These are phyloP conservation scores for Tetranychus cinnabarinus DNA, from an alignment of 1,140 invertebrate species.

Conservation along the genomic window DNA sequence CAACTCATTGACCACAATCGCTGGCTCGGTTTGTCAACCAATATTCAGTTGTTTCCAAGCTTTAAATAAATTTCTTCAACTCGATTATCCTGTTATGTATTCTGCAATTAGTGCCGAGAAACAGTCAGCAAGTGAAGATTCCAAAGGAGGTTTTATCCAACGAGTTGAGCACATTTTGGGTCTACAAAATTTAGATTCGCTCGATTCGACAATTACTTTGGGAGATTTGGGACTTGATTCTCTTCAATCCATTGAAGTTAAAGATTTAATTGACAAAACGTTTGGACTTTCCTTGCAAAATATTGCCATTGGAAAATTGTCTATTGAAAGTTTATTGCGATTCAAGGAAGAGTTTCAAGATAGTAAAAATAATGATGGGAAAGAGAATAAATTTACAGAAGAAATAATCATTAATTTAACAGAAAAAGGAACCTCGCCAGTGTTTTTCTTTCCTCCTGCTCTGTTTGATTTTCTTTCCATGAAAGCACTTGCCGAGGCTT, in stretches of 20 bases:
- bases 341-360: background rate
- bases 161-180: slow-evolving; percentile 28
- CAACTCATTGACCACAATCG: slow-evolving; percentile 65
- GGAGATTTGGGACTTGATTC: slow-evolving; percentile 71
- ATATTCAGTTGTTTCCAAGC: slow-evolving; percentile 62
- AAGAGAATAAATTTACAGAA: background rate
- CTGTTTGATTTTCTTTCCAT: slow-evolving; percentile 53
- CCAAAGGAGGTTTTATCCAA: background rate
- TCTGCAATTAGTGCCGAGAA: slow-evolving; percentile 1
- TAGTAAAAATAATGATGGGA: background rate
- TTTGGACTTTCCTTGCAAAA: background rate
- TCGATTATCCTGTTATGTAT: background rate
- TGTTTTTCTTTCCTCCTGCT: slow-evolving; percentile 69
- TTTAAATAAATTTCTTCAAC: slow-evolving; percentile 61
- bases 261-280: slow-evolving; percentile 19
- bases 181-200: slow-evolving; percentile 64
- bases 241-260: slow-evolving; percentile 88
- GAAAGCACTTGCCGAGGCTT: slow-evolving; percentile 35
- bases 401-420: background rate
- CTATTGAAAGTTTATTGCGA: background rate
- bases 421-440: slow-evolving; percentile 17
- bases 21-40: slow-evolving; percentile 73
- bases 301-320: background rate
- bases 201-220: slow-evolving; percentile 37
- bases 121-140: background rate